phyloP scores from a whole-genome alignment of 2,113 vertebrate species.

The Vulpes ferrilata region DNA sequence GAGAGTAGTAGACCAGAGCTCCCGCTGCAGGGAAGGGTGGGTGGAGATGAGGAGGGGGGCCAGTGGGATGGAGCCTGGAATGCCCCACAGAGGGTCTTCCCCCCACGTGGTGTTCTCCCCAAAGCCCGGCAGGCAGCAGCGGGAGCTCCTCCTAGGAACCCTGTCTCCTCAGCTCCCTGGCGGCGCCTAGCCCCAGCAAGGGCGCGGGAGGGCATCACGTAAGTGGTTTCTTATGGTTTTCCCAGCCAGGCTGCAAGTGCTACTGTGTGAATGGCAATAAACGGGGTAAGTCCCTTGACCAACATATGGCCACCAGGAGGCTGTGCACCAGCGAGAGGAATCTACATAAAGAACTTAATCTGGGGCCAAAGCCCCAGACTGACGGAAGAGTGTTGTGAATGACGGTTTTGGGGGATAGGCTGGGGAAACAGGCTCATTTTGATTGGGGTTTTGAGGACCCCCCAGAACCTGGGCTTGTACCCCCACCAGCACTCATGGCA shows the following conservation, averaged over 20 bases:
- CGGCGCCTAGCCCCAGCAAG: background rate
- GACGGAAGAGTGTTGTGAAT: background rate
- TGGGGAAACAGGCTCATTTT: background rate
- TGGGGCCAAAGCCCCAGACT: background rate
- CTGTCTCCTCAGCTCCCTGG: background rate
- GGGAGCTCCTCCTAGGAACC: background rate
- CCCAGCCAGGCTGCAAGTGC: background rate
- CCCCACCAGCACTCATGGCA: background rate
- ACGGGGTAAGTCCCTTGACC: background rate
- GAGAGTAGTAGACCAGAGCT: background rate
- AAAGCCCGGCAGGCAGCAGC: background rate
- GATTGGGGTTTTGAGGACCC: background rate
- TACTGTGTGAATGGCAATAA: background rate
- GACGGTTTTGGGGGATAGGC: background rate
- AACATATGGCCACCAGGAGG: background rate
- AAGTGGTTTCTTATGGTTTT: background rate
- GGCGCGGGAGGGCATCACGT: background rate
- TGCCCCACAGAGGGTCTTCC: background rate
- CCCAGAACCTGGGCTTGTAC: background rate
- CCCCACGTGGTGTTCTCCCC: background rate
- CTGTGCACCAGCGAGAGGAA: background rate
- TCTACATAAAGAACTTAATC: background rate
- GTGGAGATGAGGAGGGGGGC: fast-evolving
- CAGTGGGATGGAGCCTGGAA: background rate
- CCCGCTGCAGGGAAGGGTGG: background rate